These are phyloP conservation scores for Tetranychus piercei DNA, from an alignment of 2,888 invertebrate species.

Conservation along the genomic window DNA sequence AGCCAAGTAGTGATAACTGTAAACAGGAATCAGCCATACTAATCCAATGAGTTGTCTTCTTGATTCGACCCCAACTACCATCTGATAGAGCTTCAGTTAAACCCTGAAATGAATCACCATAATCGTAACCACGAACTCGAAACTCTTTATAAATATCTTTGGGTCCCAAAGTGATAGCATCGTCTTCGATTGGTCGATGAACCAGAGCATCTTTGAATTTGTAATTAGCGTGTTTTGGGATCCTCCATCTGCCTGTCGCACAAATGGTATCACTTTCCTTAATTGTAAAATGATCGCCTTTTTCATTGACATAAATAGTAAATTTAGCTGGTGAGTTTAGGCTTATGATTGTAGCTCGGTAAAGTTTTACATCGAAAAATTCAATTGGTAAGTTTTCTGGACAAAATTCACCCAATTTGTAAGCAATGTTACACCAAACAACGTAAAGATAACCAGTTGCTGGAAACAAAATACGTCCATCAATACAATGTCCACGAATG, in stretches of 20 bases:
- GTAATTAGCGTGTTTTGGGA: slow-evolving; percentile 1
- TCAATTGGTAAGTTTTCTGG: slow-evolving; percentile 31
- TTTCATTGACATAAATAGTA: slow-evolving; percentile 31
- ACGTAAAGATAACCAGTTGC: slow-evolving; percentile 39
- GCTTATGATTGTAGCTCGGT: slow-evolving; percentile 39
- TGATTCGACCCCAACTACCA: slow-evolving; percentile 50
- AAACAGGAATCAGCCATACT: slow-evolving; percentile 89
- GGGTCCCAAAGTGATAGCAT: slow-evolving; percentile 27
- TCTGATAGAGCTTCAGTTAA: slow-evolving; percentile 56
- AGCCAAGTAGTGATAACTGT: slow-evolving; percentile 41
- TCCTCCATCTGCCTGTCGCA: slow-evolving; percentile 31
- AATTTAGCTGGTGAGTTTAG: slow-evolving; percentile 35
- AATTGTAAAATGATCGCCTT: slow-evolving; percentile 34
- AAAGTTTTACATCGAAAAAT: slow-evolving; percentile 37
- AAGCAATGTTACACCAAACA: slow-evolving; percentile 57
- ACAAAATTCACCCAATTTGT: not conserved
- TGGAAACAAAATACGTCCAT: slow-evolving; percentile 39
- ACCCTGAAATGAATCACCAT: slow-evolving; percentile 59
- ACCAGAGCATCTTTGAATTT: slow-evolving; percentile 8
- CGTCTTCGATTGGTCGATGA: not conserved
- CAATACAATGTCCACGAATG: slow-evolving; percentile 48
- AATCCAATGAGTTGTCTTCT: slow-evolving; percentile 80
- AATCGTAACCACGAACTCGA: slow-evolving; percentile 65
- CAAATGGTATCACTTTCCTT: slow-evolving; percentile 31
- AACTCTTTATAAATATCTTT: slow-evolving; percentile 67